Evolutionary conservation across 2,797 vertebrate species (phyloP).

Genomic region (Meriones psammophilus): DNA sequence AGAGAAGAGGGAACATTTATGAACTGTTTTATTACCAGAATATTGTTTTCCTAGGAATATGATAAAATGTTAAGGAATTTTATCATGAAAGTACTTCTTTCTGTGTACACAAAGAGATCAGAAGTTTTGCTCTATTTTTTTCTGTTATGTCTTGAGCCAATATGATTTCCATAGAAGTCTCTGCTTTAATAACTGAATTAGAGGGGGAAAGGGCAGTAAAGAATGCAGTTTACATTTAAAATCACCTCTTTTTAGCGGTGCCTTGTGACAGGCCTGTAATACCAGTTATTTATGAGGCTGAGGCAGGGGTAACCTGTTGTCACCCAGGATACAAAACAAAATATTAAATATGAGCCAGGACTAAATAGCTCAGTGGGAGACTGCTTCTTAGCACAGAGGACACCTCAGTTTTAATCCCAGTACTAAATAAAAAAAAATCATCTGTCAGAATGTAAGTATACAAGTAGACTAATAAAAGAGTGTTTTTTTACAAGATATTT

Average conservation of each 20-base stretch:
- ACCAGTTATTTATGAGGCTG: background rate
- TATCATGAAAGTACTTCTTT: constrained; percentile 59
- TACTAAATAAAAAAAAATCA: background rate
- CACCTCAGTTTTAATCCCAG: background rate
- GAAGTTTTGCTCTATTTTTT: constrained; percentile 44
- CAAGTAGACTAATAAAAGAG: constrained; percentile 7
- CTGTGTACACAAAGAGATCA: background rate
- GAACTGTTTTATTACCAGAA: constrained; percentile 16
- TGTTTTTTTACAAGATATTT: background rate
- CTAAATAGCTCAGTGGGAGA: background rate
- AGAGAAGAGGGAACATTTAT: constrained; percentile 27
- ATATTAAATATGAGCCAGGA: background rate
- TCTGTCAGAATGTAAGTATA: background rate
- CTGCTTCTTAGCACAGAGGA: background rate
- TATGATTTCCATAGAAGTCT: constrained; percentile 35
- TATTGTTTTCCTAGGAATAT: constrained; percentile 27
- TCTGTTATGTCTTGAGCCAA: background rate
- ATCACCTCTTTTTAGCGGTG: background rate
- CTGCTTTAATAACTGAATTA: constrained; percentile 51
- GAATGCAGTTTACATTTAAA: constrained; percentile 20
- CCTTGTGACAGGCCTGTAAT: background rate
- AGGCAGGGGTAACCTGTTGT: background rate
- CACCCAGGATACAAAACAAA: background rate
- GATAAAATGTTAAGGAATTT: constrained; percentile 50
- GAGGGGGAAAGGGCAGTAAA: background rate